Conservation (phyloP, 2,113 vertebrate species). For the Ursus arctos region DNA sequence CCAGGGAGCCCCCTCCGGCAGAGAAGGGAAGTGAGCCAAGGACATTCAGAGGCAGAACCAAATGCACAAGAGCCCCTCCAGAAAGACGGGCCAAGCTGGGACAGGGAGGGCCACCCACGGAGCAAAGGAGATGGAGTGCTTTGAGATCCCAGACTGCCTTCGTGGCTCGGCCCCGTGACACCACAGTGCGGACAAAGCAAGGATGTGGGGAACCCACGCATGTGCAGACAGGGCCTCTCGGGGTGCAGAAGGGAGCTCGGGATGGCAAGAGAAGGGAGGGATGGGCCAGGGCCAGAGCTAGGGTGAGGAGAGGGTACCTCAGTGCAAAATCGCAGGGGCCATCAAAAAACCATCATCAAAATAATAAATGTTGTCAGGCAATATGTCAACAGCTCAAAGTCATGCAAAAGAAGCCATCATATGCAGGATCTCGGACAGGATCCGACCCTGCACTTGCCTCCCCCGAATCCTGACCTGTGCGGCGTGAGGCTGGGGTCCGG, state of each 20-base stretch:
- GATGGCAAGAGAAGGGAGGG: neutral
- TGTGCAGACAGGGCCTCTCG: neutral
- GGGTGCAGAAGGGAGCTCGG: neutral
- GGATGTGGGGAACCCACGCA: neutral
- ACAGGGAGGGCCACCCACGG: accelerated
- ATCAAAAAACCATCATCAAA: neutral
- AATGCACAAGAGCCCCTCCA: neutral
- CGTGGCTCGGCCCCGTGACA: neutral
- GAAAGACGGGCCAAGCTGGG: neutral
- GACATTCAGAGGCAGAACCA: neutral
- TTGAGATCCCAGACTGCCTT: neutral
- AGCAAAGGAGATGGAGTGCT: neutral
- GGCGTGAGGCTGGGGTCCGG: neutral
- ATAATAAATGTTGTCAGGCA: no score
- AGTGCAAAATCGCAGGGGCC: neutral
- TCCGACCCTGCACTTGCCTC: neutral
- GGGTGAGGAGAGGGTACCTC: neutral
- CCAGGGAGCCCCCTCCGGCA: neutral
- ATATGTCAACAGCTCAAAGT: neutral
- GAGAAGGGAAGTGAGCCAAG: neutral
- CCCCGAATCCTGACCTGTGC: neutral
- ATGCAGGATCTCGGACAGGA: neutral
- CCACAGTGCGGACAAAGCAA: neutral
- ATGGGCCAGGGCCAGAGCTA: neutral
- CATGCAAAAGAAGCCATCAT: neutral